Base-by-base conservation (phyloP, 1,140 invertebrate genomes). In the Drosophila insularis region DNA sequence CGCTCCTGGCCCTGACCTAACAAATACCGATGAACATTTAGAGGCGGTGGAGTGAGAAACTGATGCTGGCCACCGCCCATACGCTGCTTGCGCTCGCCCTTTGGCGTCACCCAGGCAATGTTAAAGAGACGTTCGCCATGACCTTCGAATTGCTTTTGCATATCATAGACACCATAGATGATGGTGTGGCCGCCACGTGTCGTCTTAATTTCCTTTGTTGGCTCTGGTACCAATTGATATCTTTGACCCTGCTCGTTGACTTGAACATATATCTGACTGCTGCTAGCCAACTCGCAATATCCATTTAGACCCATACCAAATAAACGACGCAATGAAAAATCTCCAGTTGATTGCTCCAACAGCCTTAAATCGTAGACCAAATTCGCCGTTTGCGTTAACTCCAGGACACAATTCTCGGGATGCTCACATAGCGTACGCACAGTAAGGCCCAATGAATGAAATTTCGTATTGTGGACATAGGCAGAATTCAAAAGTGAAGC, bases 401-500 rank as follows among this genome's bases (percentile, higher is more conserved):
- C 97, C 56, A 98, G 92, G 11, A 92, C 93, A 89, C 97, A 98
- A 23, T 93, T 92, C 13, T 74, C 40, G 79, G 94, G 87, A 67
- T 93, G 92, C 4, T 93, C 90, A 93, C 97, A 98, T 56, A 97
- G 93, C 54, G 95, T 95, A 68, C 97, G 94, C 55, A 98, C 94
- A 93, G 98, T 95, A 56, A 99, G 92, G 53, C 95, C 96, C 53
- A 98, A 93, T 0, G 98, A 98, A 93, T 99, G 97, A 92, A 98
- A 99, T 89, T 97, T 96, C 14, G 97, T 97, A 90, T 98, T 98
- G 90, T 99, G 97, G 60, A 99, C 95, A 81, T 96, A 95, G 58
- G 96, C 96, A 11, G 98, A 97, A 91, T 98, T 98, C n/a, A 99
- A 93, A 23, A 99, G 92, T 1, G 96, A 95, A 21, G 97, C 95